Evolutionary conservation across 2,888 invertebrate genomes (phyloP), one percentile per base, ranked within the genome.

Genomic region (Temnothorax rugatulus): DNA sequence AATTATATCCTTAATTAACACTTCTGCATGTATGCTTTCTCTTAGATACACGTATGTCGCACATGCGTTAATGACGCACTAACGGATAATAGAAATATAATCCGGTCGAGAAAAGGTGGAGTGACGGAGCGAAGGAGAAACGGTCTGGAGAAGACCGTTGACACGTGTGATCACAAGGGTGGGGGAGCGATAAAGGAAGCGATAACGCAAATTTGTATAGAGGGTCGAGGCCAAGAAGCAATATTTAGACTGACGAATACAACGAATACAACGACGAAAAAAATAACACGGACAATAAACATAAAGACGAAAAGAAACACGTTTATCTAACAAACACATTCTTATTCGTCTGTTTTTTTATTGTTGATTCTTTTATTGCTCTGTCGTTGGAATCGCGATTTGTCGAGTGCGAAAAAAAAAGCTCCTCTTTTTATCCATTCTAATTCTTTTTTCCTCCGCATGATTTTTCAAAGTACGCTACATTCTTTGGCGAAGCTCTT

Each of bases 401-500:
- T 63, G 5, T 8, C 5, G 29, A 44, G 4, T n/a, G 25, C 18
- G 18, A 0, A n/a, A 59, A 74, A 74, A 61, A 29, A 44, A 34
- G 4, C 8, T 21, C 11, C 7, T 44, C 25, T 13, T 15, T 44
- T 8, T 21, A n/a, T 34, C 11, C 13, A 21, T 47, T 47, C 21
- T 25, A 38, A 15, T 50, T 1, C 5, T 50, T 44, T 15, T 9
- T 34, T 77, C 15, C 13, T 68, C 11, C 1, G 25, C 25, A 13
- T 21, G 61, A 87, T 84, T 86, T 83, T 87, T 84, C 68, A 63
- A 41, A 41, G 52, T 29, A 25, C 64, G 61, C 74, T 71, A 83
- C 82, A 85, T 83, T 86, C 85, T 86, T 87, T 83, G 76, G 82
- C 77, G 75, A 81, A 85, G 83, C 86, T 90, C 84, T 89, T 90